A percentile compares a stretch with the other conserved stretches of the same genome.
phyloP scores from a whole-genome alignment of 2,888 invertebrate species.

The Cryptus viduatorius region DNA sequence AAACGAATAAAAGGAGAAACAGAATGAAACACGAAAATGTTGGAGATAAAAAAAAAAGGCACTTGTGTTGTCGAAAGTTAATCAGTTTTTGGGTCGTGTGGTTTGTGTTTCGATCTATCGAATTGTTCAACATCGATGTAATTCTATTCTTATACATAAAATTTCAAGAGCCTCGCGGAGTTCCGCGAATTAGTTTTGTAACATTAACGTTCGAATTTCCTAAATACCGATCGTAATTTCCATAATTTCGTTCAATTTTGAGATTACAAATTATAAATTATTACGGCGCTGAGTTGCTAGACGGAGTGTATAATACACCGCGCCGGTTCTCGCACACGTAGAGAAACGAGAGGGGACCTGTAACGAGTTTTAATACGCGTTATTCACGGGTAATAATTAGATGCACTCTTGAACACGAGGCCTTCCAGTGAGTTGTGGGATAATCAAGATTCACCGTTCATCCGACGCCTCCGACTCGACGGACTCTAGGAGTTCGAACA shows the following conservation, averaged over 20 bases:
- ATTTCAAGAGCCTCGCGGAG: constrained; percentile 3
- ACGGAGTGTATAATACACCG: neutral
- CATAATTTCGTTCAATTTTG: neutral
- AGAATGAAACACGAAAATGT: too few species aligned
- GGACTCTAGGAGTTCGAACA: constrained; percentile 21
- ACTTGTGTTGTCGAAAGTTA: too few species aligned
- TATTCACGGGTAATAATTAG: constrained; percentile 69
- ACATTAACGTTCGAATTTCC: constrained; percentile 3
- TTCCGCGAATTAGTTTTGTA: constrained; percentile 12
- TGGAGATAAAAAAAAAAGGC: too few species aligned
- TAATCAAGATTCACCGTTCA: constrained; percentile 73
- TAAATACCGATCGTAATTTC: constrained; percentile 18
- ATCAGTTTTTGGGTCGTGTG: too few species aligned
- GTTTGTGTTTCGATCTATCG: too few species aligned
- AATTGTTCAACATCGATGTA: neutral
- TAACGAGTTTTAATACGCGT: constrained; percentile 64
- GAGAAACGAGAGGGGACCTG: constrained; percentile 17
- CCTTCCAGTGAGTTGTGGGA: constrained; percentile 65
- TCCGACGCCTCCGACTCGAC: constrained; percentile 48
- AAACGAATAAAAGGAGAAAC: too few species aligned
- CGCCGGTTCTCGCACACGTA: constrained; percentile 14
- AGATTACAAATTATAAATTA: constrained; percentile 49
- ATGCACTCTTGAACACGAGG: constrained; percentile 49
- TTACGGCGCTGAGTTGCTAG: constrained; percentile 3
- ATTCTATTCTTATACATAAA: constrained; percentile 11